phyloP scores from a whole-genome alignment of 2,888 invertebrate species.

The Steinernema hermaphroditum region DNA sequence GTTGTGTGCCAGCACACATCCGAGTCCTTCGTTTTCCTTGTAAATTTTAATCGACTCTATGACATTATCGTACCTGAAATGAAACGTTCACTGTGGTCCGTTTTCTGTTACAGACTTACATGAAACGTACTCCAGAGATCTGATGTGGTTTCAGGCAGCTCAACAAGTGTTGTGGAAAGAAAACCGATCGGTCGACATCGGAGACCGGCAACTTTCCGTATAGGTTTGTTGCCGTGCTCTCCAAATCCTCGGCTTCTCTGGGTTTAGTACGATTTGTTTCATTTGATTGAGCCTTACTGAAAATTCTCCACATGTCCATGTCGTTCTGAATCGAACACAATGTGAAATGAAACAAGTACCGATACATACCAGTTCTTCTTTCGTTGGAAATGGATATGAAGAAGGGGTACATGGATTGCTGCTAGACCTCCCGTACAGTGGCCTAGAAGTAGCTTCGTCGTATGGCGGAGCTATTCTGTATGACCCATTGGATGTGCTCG shows the following conservation, averaged over 20 bases:
- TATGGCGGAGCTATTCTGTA: too few species aligned
- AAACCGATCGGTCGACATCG: slow-evolving; percentile 52
- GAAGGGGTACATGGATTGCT: neutral
- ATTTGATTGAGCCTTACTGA: neutral
- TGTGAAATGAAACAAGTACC: neutral
- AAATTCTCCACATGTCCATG: neutral
- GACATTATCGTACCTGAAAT: slow-evolving; percentile 84
- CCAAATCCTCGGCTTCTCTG: neutral
- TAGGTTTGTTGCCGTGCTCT: neutral
- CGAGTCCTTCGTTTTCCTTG: slow-evolving; percentile 84
- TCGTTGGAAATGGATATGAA: neutral
- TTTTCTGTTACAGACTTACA: too few species aligned
- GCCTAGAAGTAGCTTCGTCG: too few species aligned
- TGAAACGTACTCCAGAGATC: slow-evolving; percentile 60
- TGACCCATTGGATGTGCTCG: too few species aligned
- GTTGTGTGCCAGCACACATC: slow-evolving; percentile 95
- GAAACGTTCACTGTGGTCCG: slow-evolving; percentile 3
- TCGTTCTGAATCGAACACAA: neutral
- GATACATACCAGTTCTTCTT: neutral
- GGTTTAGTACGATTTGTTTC: neutral
- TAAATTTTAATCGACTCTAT: slow-evolving; percentile 88
- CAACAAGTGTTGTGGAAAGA: slow-evolving; percentile 54
- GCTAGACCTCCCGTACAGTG: too few species aligned
- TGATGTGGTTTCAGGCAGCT: slow-evolving; percentile 61
- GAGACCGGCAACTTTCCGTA: slow-evolving; percentile 32